phyloP scores from a whole-genome alignment of 2,888 invertebrate genomes.

The Lasioglossum vierecki region DNA sequence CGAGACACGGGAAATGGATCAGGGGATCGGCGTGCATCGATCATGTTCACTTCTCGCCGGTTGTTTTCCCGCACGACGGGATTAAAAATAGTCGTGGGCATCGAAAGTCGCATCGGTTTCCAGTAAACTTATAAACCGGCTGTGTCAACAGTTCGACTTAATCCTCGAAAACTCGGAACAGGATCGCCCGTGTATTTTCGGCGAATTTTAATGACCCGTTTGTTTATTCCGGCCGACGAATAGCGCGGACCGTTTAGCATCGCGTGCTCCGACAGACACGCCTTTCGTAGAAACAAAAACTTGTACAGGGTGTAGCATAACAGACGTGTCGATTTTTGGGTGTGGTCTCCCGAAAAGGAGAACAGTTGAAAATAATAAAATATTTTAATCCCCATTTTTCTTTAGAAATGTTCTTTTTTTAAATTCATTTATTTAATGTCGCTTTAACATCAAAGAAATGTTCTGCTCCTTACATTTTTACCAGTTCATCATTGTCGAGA shows the following conservation, averaged over 20 bases:
- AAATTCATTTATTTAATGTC: no score
- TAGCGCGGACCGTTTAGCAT: constrained; percentile 52
- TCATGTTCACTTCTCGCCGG: background rate
- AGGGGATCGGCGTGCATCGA: background rate
- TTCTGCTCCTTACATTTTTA: background rate
- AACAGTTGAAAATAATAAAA: background rate
- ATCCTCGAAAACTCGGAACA: constrained; percentile 48
- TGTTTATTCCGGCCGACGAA: constrained; percentile 59
- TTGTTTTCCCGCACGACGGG: background rate
- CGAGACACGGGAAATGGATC: background rate
- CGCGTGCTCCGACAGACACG: constrained; percentile 53
- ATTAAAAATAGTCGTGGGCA: background rate
- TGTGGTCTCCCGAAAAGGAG: background rate
- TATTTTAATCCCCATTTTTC: background rate
- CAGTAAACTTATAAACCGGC: constrained; percentile 22
- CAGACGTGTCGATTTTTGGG: background rate
- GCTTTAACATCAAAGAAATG: no score
- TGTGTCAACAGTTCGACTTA: constrained; percentile 35
- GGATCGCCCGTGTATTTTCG: constrained; percentile 59
- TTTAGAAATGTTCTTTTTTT: background rate
- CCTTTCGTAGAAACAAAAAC: constrained; percentile 48
- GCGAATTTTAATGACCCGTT: constrained; percentile 64
- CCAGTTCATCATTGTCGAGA: background rate
- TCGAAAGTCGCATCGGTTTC: constrained; percentile 1
- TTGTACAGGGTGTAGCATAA: background rate